A percentile compares a stretch with the other conserved stretches of the same genome.
Evolutionary conservation across 2,888 invertebrate species (phyloP).

Genomic region (Amblyjoppa fuscipennis): DNA sequence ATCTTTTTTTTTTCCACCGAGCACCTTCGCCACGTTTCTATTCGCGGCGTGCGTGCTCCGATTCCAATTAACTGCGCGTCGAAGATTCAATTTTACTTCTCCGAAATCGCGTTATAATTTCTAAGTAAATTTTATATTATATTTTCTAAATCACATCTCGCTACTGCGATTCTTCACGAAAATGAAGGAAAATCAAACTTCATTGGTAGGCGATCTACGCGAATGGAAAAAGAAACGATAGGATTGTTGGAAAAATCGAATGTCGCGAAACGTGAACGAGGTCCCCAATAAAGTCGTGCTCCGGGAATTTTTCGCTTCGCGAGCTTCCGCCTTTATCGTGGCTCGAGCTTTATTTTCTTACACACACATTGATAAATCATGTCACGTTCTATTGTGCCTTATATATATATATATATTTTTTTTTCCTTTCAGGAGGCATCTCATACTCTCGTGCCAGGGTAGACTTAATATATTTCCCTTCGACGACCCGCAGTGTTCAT

Average conservation of each 20-base stretch:
- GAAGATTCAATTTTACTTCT: background rate
- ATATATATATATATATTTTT: constrained; percentile 22
- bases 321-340: background rate
- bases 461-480: constrained; percentile 98
- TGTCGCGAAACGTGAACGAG: constrained; percentile 41
- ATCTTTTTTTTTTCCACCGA: constrained; percentile 13
- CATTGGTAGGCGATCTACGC: background rate
- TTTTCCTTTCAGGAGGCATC: constrained; percentile 90
- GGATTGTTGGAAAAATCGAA: constrained; percentile 24
- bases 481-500: constrained; percentile 97
- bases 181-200: too few relatives aligned
- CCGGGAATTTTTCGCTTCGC: constrained; percentile 10
- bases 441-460: constrained; percentile 97
- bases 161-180: background rate
- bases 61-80: constrained; percentile 15
- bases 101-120: background rate
- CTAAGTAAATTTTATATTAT: background rate
- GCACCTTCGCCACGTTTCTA: constrained; percentile 15
- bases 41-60: background rate
- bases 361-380: constrained; percentile 25
- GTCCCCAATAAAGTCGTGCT: constrained; percentile 25
- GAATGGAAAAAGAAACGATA: constrained; percentile 15
- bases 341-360: constrained; percentile 3
- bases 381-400: constrained; percentile 39
- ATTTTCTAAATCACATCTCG: background rate